Percentiles rank a stretch among this genome's conserved stretches.
Conservation (phyloP, 64 coral and sea anemone species). For the Acropora yongei region DNA sequence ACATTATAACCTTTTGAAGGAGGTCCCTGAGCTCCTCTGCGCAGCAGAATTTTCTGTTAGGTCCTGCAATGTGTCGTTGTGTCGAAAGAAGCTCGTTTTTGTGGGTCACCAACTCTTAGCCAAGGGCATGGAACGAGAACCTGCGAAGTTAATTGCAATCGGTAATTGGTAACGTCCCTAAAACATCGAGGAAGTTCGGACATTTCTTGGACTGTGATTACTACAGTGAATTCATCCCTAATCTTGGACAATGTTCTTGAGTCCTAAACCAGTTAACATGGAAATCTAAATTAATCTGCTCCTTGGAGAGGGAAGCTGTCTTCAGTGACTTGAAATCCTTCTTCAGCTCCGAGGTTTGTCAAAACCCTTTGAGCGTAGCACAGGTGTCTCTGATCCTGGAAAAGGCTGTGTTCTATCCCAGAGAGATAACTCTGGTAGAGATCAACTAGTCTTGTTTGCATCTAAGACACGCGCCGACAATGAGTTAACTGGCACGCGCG, state of each 20-base stretch:
- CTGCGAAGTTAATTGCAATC: slow-evolving; percentile 55
- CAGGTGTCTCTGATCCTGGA: slow-evolving; percentile 57
- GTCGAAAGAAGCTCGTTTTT: slow-evolving; percentile 47
- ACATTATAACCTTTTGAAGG: slow-evolving; percentile 41
- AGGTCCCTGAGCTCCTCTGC: slow-evolving; percentile 43
- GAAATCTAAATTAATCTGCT: slow-evolving; percentile 53
- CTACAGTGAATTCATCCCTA: slow-evolving; percentile 57
- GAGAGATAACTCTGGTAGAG: slow-evolving; percentile 27
- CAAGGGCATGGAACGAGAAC: slow-evolving; percentile 41
- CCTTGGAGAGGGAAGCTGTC: slow-evolving; percentile 39
- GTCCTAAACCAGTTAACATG: slow-evolving; percentile 55
- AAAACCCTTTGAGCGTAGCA: slow-evolving; percentile 33
- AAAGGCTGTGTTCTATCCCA: slow-evolving; percentile 62
- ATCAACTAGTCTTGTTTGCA: slow-evolving; percentile 46
- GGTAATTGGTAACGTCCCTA: slow-evolving; percentile 11
- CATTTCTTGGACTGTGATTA: slow-evolving; percentile 53
- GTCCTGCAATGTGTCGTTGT: slow-evolving; percentile 37
- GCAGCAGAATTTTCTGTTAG: slow-evolving; percentile 48
- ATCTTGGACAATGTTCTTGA: slow-evolving; percentile 44
- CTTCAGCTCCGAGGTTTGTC: slow-evolving; percentile 72
- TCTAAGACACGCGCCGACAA: slow-evolving; percentile 53
- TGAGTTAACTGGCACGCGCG: slow-evolving; percentile 54
- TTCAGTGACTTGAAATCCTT: slow-evolving; percentile 72
- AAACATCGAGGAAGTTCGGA: slow-evolving; percentile 28
- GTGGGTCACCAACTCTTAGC: slow-evolving; percentile 21